Evolutionary conservation across 2,797 vertebrate genomes (phyloP).

Genomic region (Tadarida brasiliensis): DNA sequence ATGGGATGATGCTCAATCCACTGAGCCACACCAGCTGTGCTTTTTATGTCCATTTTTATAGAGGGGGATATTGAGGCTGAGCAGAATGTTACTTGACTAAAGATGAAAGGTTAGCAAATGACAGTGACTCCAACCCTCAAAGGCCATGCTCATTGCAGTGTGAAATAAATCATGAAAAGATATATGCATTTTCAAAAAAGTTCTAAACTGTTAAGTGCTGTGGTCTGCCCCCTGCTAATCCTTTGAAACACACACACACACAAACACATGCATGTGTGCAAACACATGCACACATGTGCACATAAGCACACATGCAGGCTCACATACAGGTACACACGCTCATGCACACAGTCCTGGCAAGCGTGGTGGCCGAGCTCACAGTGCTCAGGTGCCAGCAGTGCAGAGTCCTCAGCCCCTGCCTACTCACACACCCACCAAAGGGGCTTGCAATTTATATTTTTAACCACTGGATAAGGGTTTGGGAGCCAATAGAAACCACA

Average conservation of each 20-base stretch:
- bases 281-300: too few relatives aligned
- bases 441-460: constrained; percentile 27
- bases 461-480: background rate
- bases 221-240: background rate
- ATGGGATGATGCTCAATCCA: too few relatives aligned
- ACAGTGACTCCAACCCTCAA: background rate
- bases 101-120: background rate
- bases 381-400: background rate
- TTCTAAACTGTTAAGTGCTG: background rate
- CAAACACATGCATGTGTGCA: too few relatives aligned
- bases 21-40: too few relatives aligned
- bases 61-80: background rate
- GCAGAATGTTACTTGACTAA: background rate
- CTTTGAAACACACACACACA: background rate
- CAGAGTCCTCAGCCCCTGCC: background rate
- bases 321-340: accelerated
- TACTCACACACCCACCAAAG: background rate
- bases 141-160: background rate
- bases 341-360: background rate
- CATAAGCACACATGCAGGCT: accelerated
- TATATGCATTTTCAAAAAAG: background rate
- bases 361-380: background rate
- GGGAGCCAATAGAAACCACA: constrained; percentile 53
- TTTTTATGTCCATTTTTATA: background rate
- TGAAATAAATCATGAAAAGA: background rate